Evolutionary conservation across 2,797 vertebrate species (phyloP), one percentile per base, ranked within the genome.

Genomic region (Diplodus puntazzo): DNA sequence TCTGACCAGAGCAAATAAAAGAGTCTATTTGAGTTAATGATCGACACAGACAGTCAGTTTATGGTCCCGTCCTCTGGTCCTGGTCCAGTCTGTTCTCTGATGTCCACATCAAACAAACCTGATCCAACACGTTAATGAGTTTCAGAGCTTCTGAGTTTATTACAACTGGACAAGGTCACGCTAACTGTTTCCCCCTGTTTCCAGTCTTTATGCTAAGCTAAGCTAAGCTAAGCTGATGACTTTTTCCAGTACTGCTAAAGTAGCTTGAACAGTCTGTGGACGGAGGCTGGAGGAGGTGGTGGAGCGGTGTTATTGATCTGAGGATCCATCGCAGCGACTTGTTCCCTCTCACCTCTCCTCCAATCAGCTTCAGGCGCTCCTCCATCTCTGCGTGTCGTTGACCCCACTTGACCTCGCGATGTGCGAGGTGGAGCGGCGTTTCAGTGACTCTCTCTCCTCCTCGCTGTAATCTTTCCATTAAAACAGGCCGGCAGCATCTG

Each of bases 401-500:
- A 76, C 75, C 61, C 42, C 58, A 60, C 61, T 48, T 82, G 79
- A 77, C 81, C 67, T 57, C 18, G 46, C 3, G 59, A 64, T 59
- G 60, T 59, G 8, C 8, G 43, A 72, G 75, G 72, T 82, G 63
- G 63, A n/a, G 3, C 0, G 55, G 58, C 73, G 71, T 66, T 83
- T 30, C n/a, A 83, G 16, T 30, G 73, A 71, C 75, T 77, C 39
- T 69, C 42, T 62, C 69, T 61, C 57, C 30, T 12, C 62, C 73
- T 68, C 39, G 4, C 18, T 83, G 46, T 84, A 87, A 85, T 83
- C 84, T 80, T 39, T 80, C 70, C 55, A 78, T 88, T 84, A 79
- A 85, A 83, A 52, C 48, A 2, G 18, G 25, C 30, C 34, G 11
- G 54, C 69, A 84, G 83, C 89, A 90, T 84, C 85, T 91, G 90